Evolutionary conservation across 2,797 vertebrate genomes (phyloP).

Genomic region (Bovichtus variegatus): DNA sequence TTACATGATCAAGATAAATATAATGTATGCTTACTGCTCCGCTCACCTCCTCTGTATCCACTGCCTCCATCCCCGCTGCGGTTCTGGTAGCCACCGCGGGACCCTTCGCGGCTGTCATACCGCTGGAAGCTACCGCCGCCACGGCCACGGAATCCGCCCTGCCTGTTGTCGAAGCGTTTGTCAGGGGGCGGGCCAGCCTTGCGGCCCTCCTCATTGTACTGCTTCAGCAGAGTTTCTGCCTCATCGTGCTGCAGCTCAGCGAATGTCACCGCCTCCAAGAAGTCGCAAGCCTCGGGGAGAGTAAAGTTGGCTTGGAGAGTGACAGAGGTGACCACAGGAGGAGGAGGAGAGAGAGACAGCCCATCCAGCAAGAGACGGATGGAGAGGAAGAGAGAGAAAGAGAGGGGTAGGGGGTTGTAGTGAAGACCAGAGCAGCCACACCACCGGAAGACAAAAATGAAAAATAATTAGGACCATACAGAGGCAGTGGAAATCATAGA

Average conservation of each 20-base stretch:
- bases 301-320: slow-evolving; percentile 90
- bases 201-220: slow-evolving; percentile 94
- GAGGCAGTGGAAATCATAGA: slow-evolving; percentile 51
- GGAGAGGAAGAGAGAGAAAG: slow-evolving; percentile 49
- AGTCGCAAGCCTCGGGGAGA: slow-evolving; percentile 91
- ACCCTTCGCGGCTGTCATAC: slow-evolving; percentile 86
- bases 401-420: slow-evolving; percentile 70
- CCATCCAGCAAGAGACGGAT: slow-evolving; percentile 68
- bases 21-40: accelerated
- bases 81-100: slow-evolving; percentile 83
- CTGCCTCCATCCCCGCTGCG: slow-evolving; percentile 79
- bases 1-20: neutral
- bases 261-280: slow-evolving; percentile 90
- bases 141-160: slow-evolving; percentile 85
- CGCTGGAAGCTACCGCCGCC: slow-evolving; percentile 86
- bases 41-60: slow-evolving; percentile 82
- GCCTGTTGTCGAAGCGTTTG: slow-evolving; percentile 91
- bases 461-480: slow-evolving; percentile 78
- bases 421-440: slow-evolving; percentile 83
- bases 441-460: slow-evolving; percentile 84
- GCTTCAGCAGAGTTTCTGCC: slow-evolving; percentile 88
- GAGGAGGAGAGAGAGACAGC: slow-evolving; percentile 48
- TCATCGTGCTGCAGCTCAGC: slow-evolving; percentile 89
- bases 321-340: slow-evolving; percentile 59
- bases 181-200: slow-evolving; percentile 92